phyloP scores from a whole-genome alignment of 2,797 vertebrate species.

The Chlorospingus flavigularis region DNA sequence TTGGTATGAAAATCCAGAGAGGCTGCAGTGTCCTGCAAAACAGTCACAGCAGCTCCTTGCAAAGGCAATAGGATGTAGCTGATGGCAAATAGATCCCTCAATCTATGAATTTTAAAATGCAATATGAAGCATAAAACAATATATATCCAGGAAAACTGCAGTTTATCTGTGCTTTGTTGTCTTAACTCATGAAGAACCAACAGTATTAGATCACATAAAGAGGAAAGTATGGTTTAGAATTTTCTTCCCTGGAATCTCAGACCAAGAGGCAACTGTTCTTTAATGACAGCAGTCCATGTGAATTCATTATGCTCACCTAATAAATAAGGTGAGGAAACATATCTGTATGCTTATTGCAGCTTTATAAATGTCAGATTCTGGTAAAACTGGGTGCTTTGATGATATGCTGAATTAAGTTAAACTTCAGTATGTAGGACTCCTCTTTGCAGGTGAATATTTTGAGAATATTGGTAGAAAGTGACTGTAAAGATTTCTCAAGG shows the following conservation, averaged over 20 bases:
- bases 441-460: neutral
- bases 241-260: neutral
- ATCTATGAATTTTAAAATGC: constrained; percentile 43
- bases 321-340: neutral
- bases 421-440: neutral
- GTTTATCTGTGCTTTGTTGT: neutral
- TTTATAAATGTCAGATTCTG: neutral
- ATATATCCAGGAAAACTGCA: neutral
- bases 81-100: constrained; percentile 30
- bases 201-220: neutral
- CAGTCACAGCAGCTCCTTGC: neutral
- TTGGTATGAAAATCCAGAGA: constrained; percentile 4
- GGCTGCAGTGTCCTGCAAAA: neutral
- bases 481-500: neutral
- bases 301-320: neutral
- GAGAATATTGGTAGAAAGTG: neutral
- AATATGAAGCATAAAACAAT: neutral
- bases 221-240: neutral
- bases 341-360: neutral
- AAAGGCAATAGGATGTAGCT: neutral
- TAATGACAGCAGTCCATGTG: neutral
- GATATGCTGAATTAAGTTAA: neutral
- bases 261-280: neutral
- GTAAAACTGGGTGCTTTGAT: neutral
- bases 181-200: neutral